phyloP scores from a whole-genome alignment of 1,140 invertebrate species.

The Drepana arcuata region DNA sequence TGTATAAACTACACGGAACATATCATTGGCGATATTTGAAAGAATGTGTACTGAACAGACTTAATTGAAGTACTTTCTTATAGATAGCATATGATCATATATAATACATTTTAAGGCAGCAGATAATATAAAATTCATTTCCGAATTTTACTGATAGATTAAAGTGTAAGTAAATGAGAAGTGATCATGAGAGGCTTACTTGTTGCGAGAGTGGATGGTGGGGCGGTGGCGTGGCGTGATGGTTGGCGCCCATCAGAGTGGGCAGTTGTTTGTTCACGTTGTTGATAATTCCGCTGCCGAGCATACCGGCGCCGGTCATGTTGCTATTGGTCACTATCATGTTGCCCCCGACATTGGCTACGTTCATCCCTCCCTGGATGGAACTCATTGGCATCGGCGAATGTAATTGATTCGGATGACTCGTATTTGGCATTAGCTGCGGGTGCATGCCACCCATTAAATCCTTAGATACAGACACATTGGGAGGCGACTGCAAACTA shows the following conservation, averaged over 20 bases:
- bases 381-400: constrained; percentile 75
- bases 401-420: constrained; percentile 69
- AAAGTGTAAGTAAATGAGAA: background rate
- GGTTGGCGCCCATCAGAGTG: constrained; percentile 69
- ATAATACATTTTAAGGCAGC: too few species aligned
- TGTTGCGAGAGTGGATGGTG: constrained; percentile 68
- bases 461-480: constrained; percentile 75
- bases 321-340: constrained; percentile 82
- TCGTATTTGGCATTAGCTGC: constrained; percentile 72
- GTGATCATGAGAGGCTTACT: constrained; percentile 25
- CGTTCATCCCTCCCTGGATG: constrained; percentile 78
- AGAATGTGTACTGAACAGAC: too few species aligned
- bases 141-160: too few species aligned
- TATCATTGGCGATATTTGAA: too few species aligned
- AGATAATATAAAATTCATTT: too few species aligned
- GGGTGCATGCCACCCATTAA: constrained; percentile 68
- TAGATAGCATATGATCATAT: too few species aligned
- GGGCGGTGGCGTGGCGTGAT: constrained; percentile 34
- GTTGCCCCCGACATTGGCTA: constrained; percentile 74
- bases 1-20: too few species aligned
- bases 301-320: constrained; percentile 74
- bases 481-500: constrained; percentile 86
- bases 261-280: constrained; percentile 80
- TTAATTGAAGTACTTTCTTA: too few species aligned
- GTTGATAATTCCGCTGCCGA: constrained; percentile 77